These are phyloP conservation scores for Papilio aristodemus DNA, from an alignment of 1,140 invertebrate genomes.

Conservation along the genomic window DNA sequence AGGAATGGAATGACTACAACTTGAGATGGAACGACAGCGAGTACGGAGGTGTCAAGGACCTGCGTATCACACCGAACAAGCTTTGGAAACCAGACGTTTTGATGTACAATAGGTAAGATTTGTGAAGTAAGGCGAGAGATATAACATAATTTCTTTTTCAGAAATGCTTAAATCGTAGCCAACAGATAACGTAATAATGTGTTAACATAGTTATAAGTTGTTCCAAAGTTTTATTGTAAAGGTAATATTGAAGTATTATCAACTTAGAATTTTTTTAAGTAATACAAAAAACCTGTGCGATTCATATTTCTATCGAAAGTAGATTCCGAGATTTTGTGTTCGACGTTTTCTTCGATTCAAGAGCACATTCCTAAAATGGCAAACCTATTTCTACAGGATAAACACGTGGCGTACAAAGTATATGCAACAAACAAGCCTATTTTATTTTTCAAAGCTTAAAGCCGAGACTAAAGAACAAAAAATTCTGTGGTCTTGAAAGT, in stretches of 20 bases:
- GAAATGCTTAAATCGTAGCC: slow-evolving; percentile 26
- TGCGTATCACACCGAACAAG: slow-evolving; percentile 96
- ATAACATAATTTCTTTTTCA: slow-evolving; percentile 39
- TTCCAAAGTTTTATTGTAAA: background rate
- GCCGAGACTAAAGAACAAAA: slow-evolving; percentile 29
- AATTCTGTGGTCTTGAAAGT: slow-evolving; percentile 23
- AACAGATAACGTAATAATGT: background rate
- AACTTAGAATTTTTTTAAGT: background rate
- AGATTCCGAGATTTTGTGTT: slow-evolving; percentile 2
- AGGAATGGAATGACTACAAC: slow-evolving; percentile 99
- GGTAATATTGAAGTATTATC: background rate
- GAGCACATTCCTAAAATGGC: slow-evolving; percentile 6
- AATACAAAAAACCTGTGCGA: background rate
- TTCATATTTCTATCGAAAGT: background rate
- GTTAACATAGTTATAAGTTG: too few relatives aligned
- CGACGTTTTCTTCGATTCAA: background rate
- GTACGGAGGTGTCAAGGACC: slow-evolving; percentile 95
- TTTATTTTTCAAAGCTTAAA: slow-evolving; percentile 27
- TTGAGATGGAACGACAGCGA: slow-evolving; percentile 96
- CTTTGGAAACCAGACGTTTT: slow-evolving; percentile 99
- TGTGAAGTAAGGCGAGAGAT: slow-evolving; percentile 38
- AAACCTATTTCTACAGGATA: slow-evolving; percentile 20
- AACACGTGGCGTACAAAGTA: slow-evolving; percentile 29
- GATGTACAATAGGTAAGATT: slow-evolving; percentile 97
- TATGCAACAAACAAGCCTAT: slow-evolving; percentile 28